A percentile compares a stretch with the other conserved stretches of the same genome.
phyloP scores from a whole-genome alignment of 2,797 vertebrate species.

The Liparis tanakae region DNA sequence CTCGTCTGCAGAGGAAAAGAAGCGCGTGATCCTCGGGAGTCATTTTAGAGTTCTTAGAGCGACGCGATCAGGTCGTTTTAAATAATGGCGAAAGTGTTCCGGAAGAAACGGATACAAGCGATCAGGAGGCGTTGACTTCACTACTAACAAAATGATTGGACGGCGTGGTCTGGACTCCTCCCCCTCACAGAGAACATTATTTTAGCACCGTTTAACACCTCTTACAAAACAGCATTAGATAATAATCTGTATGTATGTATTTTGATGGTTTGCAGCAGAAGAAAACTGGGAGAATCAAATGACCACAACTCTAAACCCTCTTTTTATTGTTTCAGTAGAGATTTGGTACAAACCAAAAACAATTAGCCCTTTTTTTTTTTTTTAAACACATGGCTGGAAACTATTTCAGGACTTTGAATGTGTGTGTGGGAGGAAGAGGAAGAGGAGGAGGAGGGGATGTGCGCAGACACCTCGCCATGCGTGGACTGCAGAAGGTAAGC shows the following conservation, averaged over 20 bases:
- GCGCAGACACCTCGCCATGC: neutral
- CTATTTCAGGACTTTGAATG: slow-evolving; percentile 44
- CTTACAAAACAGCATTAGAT: neutral
- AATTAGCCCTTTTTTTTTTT: neutral
- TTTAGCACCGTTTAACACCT: slow-evolving; percentile 4
- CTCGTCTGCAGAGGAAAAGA: slow-evolving; percentile 15
- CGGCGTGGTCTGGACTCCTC: slow-evolving; percentile 32
- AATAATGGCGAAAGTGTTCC: slow-evolving; percentile 57
- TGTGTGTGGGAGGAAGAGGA: too few species aligned
- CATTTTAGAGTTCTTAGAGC: slow-evolving; percentile 46
- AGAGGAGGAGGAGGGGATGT: neutral
- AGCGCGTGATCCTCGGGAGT: slow-evolving; percentile 14
- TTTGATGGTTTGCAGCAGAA: neutral
- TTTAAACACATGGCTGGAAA: slow-evolving; percentile 60
- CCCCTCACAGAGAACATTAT: slow-evolving; percentile 5
- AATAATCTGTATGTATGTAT: neutral
- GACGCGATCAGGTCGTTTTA: slow-evolving; percentile 32
- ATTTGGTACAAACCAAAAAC: neutral
- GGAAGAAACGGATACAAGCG: slow-evolving; percentile 23
- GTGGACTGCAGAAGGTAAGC: slow-evolving; percentile 60
- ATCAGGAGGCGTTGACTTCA: slow-evolving; percentile 30
- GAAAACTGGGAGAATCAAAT: too few species aligned
- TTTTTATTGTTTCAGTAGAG: too few species aligned
- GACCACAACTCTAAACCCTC: too few species aligned
- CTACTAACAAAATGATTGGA: slow-evolving; percentile 39